Conservation (phyloP, 1,140 invertebrate genomes). For the Limonius californicus region DNA sequence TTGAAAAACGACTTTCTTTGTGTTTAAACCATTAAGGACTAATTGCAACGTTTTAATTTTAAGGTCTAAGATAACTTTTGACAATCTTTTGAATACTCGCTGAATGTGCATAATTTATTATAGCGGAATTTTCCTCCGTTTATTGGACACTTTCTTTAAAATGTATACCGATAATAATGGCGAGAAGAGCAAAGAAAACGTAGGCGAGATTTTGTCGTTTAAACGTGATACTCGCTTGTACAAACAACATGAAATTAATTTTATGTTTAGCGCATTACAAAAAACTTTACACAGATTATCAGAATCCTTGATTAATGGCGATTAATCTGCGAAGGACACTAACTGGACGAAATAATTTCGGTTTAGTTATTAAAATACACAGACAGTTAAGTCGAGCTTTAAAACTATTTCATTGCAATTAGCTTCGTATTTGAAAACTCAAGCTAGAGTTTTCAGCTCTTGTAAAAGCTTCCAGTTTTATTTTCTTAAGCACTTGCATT, state of each 20-base stretch:
- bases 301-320: no score
- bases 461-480: no score
- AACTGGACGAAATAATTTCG: no score
- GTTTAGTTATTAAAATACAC: no score
- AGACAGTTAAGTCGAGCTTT: no score
- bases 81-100: conserved; percentile 37
- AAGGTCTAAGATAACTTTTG: conserved; percentile 38
- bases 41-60: conserved; percentile 47
- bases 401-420: no score
- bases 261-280: background rate
- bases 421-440: no score
- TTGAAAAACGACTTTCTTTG: conserved; percentile 48
- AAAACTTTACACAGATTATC: no score
- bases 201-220: background rate
- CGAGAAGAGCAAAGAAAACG: conserved; percentile 2
- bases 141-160: background rate
- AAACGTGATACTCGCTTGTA: background rate
- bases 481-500: no score
- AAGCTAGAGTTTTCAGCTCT: no score
- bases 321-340: no score
- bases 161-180: background rate
- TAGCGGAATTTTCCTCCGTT: conserved; percentile 14
- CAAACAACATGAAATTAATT: background rate
- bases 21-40: conserved; percentile 43
- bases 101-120: conserved; percentile 33